Conservation (phyloP, 2,797 vertebrate genomes). For the Anas georgica region DNA sequence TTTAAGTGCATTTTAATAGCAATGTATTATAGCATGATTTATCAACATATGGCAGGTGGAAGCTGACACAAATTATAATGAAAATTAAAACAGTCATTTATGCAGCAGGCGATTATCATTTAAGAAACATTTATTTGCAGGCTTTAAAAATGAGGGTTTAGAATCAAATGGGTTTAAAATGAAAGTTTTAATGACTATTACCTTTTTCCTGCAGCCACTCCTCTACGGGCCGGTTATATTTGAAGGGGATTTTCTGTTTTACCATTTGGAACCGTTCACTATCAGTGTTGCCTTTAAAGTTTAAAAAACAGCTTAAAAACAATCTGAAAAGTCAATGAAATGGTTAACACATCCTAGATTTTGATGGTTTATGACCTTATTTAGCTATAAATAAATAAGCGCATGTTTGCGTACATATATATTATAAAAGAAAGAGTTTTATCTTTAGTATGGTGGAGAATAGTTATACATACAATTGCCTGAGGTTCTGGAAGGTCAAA, state of each 20-base stretch:
- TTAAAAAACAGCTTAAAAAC: slow-evolving; percentile 93
- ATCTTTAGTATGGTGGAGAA: slow-evolving; percentile 68
- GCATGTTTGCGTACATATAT: not conserved
- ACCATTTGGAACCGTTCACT: slow-evolving; percentile 97
- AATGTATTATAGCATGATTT: slow-evolving; percentile 87
- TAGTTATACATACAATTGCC: slow-evolving; percentile 42
- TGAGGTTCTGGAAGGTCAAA: slow-evolving; percentile 66
- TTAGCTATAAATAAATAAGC: slow-evolving; percentile 68
- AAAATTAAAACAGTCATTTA: slow-evolving; percentile 86
- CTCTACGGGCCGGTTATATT: slow-evolving; percentile 96
- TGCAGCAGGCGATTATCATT: slow-evolving; percentile 84
- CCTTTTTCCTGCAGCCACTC: slow-evolving; percentile 99
- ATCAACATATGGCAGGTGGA: slow-evolving; percentile 85
- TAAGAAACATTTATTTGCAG: slow-evolving; percentile 86
- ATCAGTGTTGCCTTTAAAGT: slow-evolving; percentile 99
- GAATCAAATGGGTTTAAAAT: slow-evolving; percentile 84
- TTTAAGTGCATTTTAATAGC: slow-evolving; percentile 93
- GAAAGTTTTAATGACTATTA: slow-evolving; percentile 87
- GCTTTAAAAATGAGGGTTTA: slow-evolving; percentile 85
- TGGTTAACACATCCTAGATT: slow-evolving; percentile 80
- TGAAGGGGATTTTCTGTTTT: slow-evolving; percentile 99
- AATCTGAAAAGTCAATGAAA: slow-evolving; percentile 88
- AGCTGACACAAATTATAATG: slow-evolving; percentile 85
- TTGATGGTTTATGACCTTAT: slow-evolving; percentile 76
- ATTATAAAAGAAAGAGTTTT: slow-evolving; percentile 49